Percentiles rank a stretch among this genome's conserved stretches.
phyloP scores from a whole-genome alignment of 2,797 vertebrate genomes.

The Myiothlypis chrysogaster region DNA sequence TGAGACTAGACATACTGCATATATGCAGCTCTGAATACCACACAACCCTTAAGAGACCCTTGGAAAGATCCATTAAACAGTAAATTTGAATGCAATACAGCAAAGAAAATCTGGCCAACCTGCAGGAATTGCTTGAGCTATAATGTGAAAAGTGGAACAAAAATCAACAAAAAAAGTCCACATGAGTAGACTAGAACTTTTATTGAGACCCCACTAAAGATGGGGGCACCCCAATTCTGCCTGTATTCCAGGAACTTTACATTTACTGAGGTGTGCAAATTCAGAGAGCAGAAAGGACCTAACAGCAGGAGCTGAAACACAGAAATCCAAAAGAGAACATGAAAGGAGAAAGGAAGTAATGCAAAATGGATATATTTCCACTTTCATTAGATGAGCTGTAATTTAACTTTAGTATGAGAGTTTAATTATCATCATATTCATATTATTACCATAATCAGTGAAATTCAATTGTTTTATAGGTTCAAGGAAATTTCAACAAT shows the following conservation, averaged over 20 bases:
- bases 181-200: not conserved
- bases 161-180: not conserved
- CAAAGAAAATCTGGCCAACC: not conserved
- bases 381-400: not conserved
- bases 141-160: not conserved
- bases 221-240: not conserved
- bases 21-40: not conserved
- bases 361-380: not conserved
- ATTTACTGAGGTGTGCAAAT: not conserved
- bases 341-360: not conserved
- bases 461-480: not conserved
- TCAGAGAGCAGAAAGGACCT: not conserved
- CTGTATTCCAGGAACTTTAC: not conserved
- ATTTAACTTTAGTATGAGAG: not conserved
- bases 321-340: not conserved
- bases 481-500: not conserved
- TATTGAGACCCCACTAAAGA: not conserved
- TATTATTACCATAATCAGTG: not conserved
- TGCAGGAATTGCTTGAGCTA: not conserved
- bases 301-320: not conserved
- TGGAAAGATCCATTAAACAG: not conserved
- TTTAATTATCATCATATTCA: not conserved
- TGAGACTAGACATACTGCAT: not conserved
- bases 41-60: not conserved
- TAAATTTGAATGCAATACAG: not conserved